Conservation (phyloP, 2,797 vertebrate species). For the Menidia menidia region DNA sequence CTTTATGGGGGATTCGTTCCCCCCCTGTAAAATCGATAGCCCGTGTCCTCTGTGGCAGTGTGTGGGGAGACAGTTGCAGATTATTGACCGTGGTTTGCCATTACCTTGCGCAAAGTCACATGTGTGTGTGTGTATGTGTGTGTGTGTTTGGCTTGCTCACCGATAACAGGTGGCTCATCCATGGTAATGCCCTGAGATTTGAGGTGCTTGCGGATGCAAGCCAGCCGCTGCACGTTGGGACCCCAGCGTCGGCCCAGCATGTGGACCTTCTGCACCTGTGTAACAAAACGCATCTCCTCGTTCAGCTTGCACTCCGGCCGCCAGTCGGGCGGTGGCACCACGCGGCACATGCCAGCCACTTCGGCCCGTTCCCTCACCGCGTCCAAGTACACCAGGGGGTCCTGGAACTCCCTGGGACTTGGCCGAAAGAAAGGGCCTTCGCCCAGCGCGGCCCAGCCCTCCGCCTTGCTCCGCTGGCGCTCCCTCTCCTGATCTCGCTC, state of each 20-base stretch:
- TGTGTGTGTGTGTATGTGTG: background rate
- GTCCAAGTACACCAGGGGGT: constrained; percentile 96
- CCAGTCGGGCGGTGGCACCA: constrained; percentile 95
- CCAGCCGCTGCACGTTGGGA: constrained; percentile 96
- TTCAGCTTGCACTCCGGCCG: constrained; percentile 98
- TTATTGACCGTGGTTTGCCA: constrained; percentile 9
- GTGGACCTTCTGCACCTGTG: constrained; percentile 97
- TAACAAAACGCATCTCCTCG: constrained; percentile 99
- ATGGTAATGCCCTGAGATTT: constrained; percentile 99
- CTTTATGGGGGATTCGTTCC: constrained; percentile 3
- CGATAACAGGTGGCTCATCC: constrained; percentile 98
- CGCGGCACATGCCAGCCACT: constrained; percentile 93
- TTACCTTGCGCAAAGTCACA: background rate
- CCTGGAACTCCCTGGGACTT: constrained; percentile 93
- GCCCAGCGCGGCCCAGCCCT: constrained; percentile 88
- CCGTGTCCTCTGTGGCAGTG: constrained; percentile 12
- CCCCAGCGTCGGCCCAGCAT: constrained; percentile 99
- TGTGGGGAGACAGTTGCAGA: constrained; percentile 17
- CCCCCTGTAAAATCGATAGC: constrained; percentile 20
- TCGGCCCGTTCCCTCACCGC: constrained; percentile 93
- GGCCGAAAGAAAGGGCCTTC: constrained; percentile 93
- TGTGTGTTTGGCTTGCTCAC: constrained; percentile 79
- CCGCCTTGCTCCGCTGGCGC: constrained; percentile 83
- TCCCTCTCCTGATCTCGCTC: constrained; percentile 86
- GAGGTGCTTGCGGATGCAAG: constrained; percentile 99